These are phyloP conservation scores for Tachypleus tridentatus DNA, from an alignment of 1,140 invertebrate species.

Conservation along the genomic window DNA sequence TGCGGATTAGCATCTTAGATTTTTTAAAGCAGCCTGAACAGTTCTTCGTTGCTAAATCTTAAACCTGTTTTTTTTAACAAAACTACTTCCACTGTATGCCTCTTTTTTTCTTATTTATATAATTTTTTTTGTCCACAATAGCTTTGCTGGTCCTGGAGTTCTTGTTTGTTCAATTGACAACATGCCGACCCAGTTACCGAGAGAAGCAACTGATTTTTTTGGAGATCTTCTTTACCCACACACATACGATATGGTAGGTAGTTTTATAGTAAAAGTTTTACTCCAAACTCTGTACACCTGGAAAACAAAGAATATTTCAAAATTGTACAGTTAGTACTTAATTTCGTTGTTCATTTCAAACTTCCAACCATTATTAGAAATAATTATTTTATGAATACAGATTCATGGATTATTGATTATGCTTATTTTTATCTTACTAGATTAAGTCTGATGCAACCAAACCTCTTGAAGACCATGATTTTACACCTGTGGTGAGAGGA, in stretches of 20 bases:
- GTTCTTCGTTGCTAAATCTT: not conserved
- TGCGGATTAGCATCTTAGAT: constrained; percentile 2
- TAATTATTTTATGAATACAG: too few relatives aligned
- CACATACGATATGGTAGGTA: constrained; percentile 61
- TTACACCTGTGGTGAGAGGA: constrained; percentile 60
- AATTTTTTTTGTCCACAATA: constrained; percentile 29
- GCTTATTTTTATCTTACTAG: constrained; percentile 29
- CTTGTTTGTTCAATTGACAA: constrained; percentile 98
- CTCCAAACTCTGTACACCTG: too few relatives aligned
- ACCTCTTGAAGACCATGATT: constrained; percentile 64
- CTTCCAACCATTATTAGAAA: too few relatives aligned
- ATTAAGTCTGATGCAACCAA: constrained; percentile 78
- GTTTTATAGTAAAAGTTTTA: too few relatives aligned
- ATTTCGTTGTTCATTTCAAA: too few relatives aligned
- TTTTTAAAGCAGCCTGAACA: not conserved
- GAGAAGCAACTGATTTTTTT: constrained; percentile 95
- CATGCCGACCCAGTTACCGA: constrained; percentile 97
- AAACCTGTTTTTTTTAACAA: constrained; percentile 1
- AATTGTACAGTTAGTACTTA: too few relatives aligned
- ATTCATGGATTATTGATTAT: constrained; percentile 8
- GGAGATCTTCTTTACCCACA: constrained; percentile 85
- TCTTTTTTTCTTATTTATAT: constrained; percentile 4
- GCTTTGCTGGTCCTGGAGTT: constrained; percentile 90
- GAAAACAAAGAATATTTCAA: too few relatives aligned
- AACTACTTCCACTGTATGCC: not conserved